Conservation (phyloP, 1,140 invertebrate genomes). For the Macrocentrus cingulum region DNA sequence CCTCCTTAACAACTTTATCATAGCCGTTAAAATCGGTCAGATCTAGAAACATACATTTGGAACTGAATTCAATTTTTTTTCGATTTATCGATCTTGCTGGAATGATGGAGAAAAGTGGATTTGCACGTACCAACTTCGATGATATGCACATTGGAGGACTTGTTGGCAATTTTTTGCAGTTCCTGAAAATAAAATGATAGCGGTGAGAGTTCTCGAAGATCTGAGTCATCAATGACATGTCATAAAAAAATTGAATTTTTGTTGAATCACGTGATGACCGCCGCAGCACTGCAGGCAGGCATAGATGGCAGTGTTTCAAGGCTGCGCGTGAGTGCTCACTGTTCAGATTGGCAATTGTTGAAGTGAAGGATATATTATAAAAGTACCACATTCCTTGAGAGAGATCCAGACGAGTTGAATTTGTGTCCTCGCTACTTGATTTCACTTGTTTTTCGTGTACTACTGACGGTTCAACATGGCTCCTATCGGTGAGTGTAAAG, state of each 20-base stretch:
- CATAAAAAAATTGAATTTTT: not conserved
- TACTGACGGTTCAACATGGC: slow-evolving; percentile 50
- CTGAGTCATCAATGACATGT: no score
- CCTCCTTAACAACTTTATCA: slow-evolving; percentile 61
- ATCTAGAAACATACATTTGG: slow-evolving; percentile 64
- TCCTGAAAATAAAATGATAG: slow-evolving; percentile 59
- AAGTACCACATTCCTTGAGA: no score
- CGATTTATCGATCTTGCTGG: no score
- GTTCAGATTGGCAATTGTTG: no score
- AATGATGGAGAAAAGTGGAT: no score
- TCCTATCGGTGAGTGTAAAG: slow-evolving; percentile 55
- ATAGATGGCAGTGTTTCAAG: slow-evolving; percentile 18
- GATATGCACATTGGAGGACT: slow-evolving; percentile 66
- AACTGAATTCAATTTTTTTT: no score
- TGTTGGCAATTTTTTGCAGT: slow-evolving; percentile 61
- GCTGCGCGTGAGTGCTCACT: no score
- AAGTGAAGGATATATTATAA: not conserved
- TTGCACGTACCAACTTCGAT: slow-evolving; percentile 66
- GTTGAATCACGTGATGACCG: no score
- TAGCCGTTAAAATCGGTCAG: slow-evolving; percentile 66
- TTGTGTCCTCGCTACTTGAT: no score
- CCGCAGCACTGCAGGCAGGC: not conserved
- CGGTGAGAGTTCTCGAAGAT: no score
- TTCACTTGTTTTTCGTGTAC: no score
- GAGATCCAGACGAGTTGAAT: no score